phyloP scores from a whole-genome alignment of 2,797 vertebrate species.

The Pelodytes ibericus region DNA sequence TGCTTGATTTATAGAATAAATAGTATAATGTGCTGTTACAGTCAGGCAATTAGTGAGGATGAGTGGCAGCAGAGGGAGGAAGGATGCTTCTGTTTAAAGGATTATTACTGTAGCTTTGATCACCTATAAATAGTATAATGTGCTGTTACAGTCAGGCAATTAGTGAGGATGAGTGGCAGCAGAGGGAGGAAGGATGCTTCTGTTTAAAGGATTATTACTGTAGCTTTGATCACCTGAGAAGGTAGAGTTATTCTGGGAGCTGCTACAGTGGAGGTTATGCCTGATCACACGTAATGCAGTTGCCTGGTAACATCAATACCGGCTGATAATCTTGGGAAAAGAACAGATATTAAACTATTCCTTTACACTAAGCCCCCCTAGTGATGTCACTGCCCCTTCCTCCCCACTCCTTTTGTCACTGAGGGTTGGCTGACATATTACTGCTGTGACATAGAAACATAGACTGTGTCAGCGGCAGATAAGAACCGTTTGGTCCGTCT shows the following conservation, averaged over 20 bases:
- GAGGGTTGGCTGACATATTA: no score
- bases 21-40: no score
- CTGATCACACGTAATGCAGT: not conserved
- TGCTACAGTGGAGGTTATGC: no score
- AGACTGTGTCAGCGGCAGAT: no score
- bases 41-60: not conserved
- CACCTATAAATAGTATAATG: no score
- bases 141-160: no score
- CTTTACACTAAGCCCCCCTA: not conserved
- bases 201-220: not conserved
- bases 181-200: not conserved
- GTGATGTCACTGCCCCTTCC: not conserved
- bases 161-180: not conserved
- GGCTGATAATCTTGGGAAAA: not conserved
- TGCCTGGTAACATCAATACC: not conserved
- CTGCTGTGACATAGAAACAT: no score
- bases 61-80: not conserved
- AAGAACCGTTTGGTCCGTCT: no score
- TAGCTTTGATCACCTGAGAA: conserved; percentile 2
- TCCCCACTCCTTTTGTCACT: no score
- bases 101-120: not conserved
- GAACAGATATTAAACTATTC: not conserved
- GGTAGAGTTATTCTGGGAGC: not conserved
- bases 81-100: not conserved
- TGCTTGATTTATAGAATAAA: no score